A percentile compares a stretch with the other conserved stretches of the same genome.
Evolutionary conservation across 2,888 invertebrate species (phyloP).

Genomic region (Plebejus argus): DNA sequence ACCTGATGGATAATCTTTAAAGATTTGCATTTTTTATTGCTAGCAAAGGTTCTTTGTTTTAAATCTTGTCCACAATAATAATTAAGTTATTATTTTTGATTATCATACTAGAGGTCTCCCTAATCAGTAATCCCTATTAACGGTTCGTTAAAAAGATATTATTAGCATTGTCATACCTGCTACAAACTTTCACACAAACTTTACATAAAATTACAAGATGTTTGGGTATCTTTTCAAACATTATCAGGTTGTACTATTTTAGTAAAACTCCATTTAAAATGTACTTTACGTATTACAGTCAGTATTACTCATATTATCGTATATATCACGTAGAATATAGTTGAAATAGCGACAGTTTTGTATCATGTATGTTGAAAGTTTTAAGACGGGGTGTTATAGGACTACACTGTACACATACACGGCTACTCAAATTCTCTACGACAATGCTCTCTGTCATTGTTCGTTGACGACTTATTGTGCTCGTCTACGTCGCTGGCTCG

Average conservation of each 20-base stretch:
- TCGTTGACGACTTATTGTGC: slow-evolving; percentile 21
- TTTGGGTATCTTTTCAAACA: no score
- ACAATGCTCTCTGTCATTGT: slow-evolving; percentile 13
- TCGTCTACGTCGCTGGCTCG: slow-evolving; percentile 4
- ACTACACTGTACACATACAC: neutral
- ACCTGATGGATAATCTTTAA: neutral
- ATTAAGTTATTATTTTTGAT: no score
- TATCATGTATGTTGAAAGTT: neutral
- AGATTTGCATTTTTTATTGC: neutral
- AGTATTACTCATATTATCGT: neutral
- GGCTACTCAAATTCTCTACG: neutral
- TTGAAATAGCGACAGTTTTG: neutral
- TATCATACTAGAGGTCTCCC: no score
- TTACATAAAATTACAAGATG: no score
- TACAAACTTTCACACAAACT: no score
- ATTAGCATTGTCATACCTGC: no score
- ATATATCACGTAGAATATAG: neutral
- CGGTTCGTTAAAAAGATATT: no score
- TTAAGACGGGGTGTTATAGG: neutral
- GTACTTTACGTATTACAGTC: no score
- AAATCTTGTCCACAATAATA: neutral
- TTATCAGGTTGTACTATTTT: no score
- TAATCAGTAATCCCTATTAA: no score
- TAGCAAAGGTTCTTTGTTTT: neutral
- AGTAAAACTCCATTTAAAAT: no score